phyloP scores from a whole-genome alignment of 2,797 vertebrate genomes.

The Falco biarmicus region DNA sequence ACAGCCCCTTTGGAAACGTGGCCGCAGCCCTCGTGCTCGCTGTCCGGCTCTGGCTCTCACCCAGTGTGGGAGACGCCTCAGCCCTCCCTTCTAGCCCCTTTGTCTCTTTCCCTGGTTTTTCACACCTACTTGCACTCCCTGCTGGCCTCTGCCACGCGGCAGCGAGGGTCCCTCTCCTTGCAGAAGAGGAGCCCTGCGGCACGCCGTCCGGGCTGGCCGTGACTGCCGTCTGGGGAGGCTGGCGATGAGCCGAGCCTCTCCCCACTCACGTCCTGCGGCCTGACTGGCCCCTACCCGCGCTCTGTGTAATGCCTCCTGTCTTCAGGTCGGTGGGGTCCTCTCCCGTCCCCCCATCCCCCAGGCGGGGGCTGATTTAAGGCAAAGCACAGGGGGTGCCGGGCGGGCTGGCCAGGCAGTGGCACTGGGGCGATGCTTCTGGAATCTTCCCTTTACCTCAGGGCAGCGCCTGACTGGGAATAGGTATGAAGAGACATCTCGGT shows the following conservation, averaged over 20 bases:
- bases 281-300: not conserved
- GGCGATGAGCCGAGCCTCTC: not conserved
- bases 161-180: not conserved
- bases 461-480: not conserved
- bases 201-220: not conserved
- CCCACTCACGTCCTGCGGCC: accelerated
- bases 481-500: not conserved
- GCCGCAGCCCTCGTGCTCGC: not conserved
- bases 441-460: not conserved
- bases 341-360: not conserved
- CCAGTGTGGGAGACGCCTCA: accelerated
- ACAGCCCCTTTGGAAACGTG: not conserved
- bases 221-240: not conserved
- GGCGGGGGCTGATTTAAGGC: not conserved
- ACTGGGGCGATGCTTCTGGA: accelerated
- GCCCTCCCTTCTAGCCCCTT: not conserved
- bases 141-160: accelerated
- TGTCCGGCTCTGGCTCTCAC: not conserved
- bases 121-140: accelerated
- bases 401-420: too few relatives aligned
- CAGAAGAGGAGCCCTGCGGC: not conserved
- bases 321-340: not conserved
- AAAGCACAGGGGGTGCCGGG: not conserved
- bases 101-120: not conserved
- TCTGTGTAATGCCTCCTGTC: not conserved